Percentiles rank a stretch among this genome's conserved stretches.
Evolutionary conservation across 2,797 vertebrate genomes (phyloP).

Genomic region (Loris lydekkerianus): DNA sequence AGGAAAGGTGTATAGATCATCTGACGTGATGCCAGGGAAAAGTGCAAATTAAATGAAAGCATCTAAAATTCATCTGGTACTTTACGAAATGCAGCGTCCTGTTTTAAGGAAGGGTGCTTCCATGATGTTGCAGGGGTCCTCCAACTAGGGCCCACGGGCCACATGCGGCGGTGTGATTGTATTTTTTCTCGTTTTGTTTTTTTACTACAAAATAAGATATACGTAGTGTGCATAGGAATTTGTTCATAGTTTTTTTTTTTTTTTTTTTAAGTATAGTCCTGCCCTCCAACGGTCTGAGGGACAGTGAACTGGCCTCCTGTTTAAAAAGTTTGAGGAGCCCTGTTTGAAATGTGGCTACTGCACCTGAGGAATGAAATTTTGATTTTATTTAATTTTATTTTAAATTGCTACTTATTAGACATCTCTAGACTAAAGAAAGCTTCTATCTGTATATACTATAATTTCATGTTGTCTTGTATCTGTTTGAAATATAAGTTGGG

Average conservation of each 20-base stretch:
- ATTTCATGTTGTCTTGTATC: not conserved
- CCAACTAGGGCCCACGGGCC: too few relatives aligned
- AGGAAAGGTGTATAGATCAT: not conserved
- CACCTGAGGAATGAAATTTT: not conserved
- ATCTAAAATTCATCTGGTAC: not conserved
- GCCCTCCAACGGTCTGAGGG: too few relatives aligned
- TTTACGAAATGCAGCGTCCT: not conserved
- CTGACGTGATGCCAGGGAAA: not conserved
- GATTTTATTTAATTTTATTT: conserved; percentile 38
- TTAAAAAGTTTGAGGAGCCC: too few relatives aligned
- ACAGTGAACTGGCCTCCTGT: too few relatives aligned
- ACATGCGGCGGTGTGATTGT: too few relatives aligned
- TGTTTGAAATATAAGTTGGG: not conserved
- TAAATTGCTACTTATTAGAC: not conserved
- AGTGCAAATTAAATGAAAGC: conserved; percentile 37
- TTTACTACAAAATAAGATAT: too few relatives aligned
- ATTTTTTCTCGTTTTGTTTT: too few relatives aligned
- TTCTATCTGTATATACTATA: not conserved
- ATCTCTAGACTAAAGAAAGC: not conserved
- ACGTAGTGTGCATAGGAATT: too few relatives aligned
- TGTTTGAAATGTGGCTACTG: not conserved
- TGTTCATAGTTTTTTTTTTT: too few relatives aligned
- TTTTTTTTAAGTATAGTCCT: too few relatives aligned
- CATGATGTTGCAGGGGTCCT: not conserved
- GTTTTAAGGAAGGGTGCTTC: not conserved